Base-by-base conservation (phyloP, 2,888 invertebrate species). In the Pomacea canaliculata region DNA sequence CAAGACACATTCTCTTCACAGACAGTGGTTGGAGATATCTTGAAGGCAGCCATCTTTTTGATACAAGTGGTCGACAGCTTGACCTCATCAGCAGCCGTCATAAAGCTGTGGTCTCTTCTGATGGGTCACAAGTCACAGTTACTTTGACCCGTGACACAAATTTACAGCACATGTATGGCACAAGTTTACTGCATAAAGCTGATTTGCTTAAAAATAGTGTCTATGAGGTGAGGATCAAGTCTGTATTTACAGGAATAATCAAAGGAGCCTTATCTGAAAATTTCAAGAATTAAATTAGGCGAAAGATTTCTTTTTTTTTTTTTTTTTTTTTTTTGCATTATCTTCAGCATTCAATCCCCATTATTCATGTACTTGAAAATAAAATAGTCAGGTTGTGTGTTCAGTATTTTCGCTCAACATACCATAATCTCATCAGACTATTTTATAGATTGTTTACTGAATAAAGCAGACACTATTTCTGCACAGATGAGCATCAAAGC, bases 111-210 rank as follows among this genome's bases (percentile, higher is more conserved):
- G 10, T 71, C 23, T 18, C 49, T 16, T 59, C 67, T 13, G 19
- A 19, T n/a, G 12, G 51, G 19, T 19, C 48, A 18, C 27, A 16
- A 12, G 37, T 68, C 27, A 76, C 60, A 19, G 51, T 76, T 27
- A 72, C 71, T 16, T 49, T 76, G 60, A 71, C 76, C 60, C 49
- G 72, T 16, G 76, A 76, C 71, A 72, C 76, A 8, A 71, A 71
- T 59, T 18, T 27, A 19, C 19, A 65, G n/a, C 37, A 68, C 67
- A 79, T 79, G 79, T 70, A 69, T 68, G 48, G 76, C 9, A 76
- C 76, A 13, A 72, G 72, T 27, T 66, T 75, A 62, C 70, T 72
- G n/a, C 48, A 75, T 19, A 62, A 79, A 7, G 79, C 79, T 46
- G 79, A 79, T 63, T 23, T 75, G 37, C 66, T 67, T 7, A 74